Evolutionary conservation across 2,797 vertebrate genomes (phyloP).

Genomic region (Ciconia nigra): DNA sequence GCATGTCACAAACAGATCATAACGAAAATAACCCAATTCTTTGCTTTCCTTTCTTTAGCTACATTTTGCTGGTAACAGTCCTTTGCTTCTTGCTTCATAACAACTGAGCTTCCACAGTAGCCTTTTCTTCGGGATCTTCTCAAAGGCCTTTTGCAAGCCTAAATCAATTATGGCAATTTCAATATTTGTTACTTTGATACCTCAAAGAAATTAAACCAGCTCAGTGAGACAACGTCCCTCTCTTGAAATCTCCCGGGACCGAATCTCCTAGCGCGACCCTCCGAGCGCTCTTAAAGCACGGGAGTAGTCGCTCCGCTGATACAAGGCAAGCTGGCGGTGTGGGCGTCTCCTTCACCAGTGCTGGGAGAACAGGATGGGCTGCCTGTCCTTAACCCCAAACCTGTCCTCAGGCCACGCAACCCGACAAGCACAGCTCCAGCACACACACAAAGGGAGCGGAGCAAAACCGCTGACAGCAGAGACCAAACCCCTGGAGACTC

Average conservation of each 20-base stretch:
- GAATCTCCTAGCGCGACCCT: rapidly evolving
- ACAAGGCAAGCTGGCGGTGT: too few relatives aligned
- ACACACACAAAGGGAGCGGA: rapidly evolving
- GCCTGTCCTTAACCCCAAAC: background rate
- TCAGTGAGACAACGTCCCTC: background rate
- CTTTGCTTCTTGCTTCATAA: background rate
- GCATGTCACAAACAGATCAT: background rate
- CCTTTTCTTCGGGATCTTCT: background rate
- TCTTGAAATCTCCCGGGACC: background rate
- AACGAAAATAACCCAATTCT: background rate
- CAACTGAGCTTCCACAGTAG: background rate
- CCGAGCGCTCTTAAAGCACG: background rate
- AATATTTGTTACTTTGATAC: background rate
- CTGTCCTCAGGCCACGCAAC: background rate
- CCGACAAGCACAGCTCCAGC: background rate
- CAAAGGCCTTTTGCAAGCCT: background rate
- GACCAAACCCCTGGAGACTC: background rate
- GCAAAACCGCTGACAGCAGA: rapidly evolving
- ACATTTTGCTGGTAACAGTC: background rate
- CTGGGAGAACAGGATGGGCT: background rate
- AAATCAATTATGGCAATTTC: background rate
- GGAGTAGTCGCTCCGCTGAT: background rate
- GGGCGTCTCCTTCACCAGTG: rapidly evolving
- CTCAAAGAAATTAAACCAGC: background rate
- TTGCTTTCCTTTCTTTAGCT: background rate